Conservation (phyloP, 2,888 invertebrate genomes). For the Blomia tropicalis region DNA sequence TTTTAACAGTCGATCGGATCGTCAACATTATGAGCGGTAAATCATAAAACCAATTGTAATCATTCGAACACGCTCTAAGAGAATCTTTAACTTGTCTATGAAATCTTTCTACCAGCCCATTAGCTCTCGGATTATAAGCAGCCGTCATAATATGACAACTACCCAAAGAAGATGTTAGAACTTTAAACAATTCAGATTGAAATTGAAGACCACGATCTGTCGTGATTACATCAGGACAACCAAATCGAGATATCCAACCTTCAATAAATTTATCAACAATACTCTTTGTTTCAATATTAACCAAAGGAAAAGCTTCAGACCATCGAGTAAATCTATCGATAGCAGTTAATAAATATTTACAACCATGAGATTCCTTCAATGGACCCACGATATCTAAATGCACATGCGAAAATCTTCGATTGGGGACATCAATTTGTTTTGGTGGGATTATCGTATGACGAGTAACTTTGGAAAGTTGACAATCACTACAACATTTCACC, state of each 20-base stretch:
- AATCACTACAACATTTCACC: not conserved
- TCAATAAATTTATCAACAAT: not conserved
- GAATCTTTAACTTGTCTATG: too few species aligned
- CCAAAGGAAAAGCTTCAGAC: not conserved
- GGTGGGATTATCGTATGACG: not conserved
- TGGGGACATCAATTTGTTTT: not conserved
- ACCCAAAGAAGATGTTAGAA: too few species aligned
- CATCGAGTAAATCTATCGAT: not conserved
- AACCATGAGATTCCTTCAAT: not conserved
- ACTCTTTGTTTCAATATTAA: not conserved
- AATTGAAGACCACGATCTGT: slow-evolving; percentile 14
- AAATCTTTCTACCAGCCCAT: too few species aligned
- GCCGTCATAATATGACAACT: too few species aligned
- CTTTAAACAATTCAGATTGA: not conserved
- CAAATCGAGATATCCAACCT: slow-evolving; percentile 21
- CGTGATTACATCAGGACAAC: slow-evolving; percentile 14
- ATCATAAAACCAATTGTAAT: too few species aligned
- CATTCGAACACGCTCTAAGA: too few species aligned
- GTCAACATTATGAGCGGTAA: too few species aligned
- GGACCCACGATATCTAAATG: not conserved
- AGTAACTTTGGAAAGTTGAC: not conserved
- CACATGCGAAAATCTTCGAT: not conserved
- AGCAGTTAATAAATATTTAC: not conserved
- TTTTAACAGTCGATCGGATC: too few species aligned
- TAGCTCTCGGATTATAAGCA: too few species aligned